Conservation (phyloP, 2,797 vertebrate species). For the Melanotaenia boesemani region DNA sequence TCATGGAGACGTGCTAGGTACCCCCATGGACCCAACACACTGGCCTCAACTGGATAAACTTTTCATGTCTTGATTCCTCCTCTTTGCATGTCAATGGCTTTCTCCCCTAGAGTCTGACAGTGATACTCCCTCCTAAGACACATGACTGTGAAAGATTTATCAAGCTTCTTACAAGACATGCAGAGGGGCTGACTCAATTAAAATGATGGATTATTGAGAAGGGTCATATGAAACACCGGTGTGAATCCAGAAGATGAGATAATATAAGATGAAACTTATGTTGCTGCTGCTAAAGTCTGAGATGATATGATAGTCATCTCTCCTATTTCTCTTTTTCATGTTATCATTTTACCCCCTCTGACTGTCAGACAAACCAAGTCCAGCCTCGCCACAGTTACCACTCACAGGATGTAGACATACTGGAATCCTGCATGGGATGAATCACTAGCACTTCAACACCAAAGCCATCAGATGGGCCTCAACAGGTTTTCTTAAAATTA, state of each 20-base stretch:
- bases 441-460: conserved; percentile 21
- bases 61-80: conserved; percentile 56
- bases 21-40: conserved; percentile 27
- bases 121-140: conserved; percentile 44
- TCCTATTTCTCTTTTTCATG: background rate
- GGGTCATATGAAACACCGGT: background rate
- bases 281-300: background rate
- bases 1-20: conserved; percentile 59
- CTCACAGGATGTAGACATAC: conserved; percentile 37
- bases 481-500: conserved; percentile 32
- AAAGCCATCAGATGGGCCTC: conserved; percentile 3
- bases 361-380: conserved; percentile 7
- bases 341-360: conserved; percentile 1
- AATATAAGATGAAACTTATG: conserved; percentile 14
- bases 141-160: conserved; percentile 46
- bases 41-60: conserved; percentile 42
- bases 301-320: background rate
- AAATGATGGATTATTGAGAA: conserved; percentile 42
- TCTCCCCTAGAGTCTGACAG: conserved; percentile 43
- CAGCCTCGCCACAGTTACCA: conserved; percentile 26
- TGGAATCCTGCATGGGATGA: conserved; percentile 38
- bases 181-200: conserved; percentile 37
- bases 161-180: conserved; percentile 32
- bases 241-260: conserved; percentile 12
- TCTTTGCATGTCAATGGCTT: conserved; percentile 69